Base-by-base conservation (phyloP, 2,888 invertebrate species). In the Branchipolynoe longqiensis region DNA sequence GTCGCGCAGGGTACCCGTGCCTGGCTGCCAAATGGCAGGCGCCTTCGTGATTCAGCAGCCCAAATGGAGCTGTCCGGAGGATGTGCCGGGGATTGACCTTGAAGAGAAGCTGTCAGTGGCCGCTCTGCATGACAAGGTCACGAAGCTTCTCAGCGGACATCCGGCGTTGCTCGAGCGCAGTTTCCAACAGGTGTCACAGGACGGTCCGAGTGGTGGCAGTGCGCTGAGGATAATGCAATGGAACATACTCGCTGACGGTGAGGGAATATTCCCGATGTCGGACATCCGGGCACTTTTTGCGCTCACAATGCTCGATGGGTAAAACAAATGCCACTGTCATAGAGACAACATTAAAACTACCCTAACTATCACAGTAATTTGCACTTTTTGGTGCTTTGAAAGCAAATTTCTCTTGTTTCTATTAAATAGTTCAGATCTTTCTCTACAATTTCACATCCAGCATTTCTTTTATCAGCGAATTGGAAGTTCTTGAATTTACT, bases 221-320 rank as follows among this genome's bases (percentile, higher is more conserved):
- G 18, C 28, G 2, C 36, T 84, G 14, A 41, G 84, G 1, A 38
- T 84, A 8, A 84, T 84, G 84, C 84, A 84, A 33, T 84, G 84
- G 84, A 84, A 84, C 36, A 74, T 74, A 6, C 25, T 84, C 2
- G 84, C 84, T 31, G 64, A 84, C 40, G 84, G 83, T 83, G 28
- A 48, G 78, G 8, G 33, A 36, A n/a, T n/a, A n/a, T n/a, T n/a
- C n/a, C n/a, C n/a, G n/a, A n/a, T n/a, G n/a, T n/a, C n/a, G n/a
- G n/a, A n/a, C n/a, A n/a, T n/a, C n/a, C n/a, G n/a, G n/a, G n/a
- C n/a, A n/a, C n/a, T n/a, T n/a, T n/a, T n/a, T n/a, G n/a, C n/a
- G n/a, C n/a, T n/a, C n/a, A n/a, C n/a, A n/a, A n/a, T n/a, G n/a
- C n/a, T n/a, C n/a, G n/a, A n/a, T n/a, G n/a, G n/a, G n/a, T n/a